Conservation (phyloP, 2,797 vertebrate species). For the Threskiornis aethiopicus region DNA sequence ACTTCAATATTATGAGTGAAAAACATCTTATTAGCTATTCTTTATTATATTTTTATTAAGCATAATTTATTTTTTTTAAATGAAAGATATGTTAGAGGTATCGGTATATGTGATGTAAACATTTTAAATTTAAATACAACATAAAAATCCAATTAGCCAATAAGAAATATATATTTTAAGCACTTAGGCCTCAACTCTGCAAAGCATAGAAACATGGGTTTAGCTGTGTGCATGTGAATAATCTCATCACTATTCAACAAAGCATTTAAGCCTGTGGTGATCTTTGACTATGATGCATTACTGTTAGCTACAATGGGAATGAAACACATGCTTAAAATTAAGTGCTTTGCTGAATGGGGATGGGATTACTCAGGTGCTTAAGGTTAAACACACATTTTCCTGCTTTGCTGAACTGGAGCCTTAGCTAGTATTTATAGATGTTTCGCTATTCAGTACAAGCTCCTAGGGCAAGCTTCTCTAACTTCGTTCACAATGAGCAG, state of each 20-base stretch:
- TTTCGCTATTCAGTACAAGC: not conserved
- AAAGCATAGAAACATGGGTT: not conserved
- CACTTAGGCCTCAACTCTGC: not conserved
- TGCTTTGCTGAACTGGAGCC: constrained; percentile 38
- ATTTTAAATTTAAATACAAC: not conserved
- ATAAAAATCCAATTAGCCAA: not conserved
- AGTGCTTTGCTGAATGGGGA: constrained; percentile 36
- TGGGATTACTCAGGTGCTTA: constrained; percentile 50
- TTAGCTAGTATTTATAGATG: not conserved
- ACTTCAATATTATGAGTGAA: constrained; percentile 34
- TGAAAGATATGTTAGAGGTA: not conserved
- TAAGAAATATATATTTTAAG: not conserved
- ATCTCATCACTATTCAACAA: constrained; percentile 40
- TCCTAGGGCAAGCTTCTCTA: not conserved
- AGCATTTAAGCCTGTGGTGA: constrained; percentile 34
- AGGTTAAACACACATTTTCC: constrained; percentile 53
- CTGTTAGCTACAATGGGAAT: constrained; percentile 28
- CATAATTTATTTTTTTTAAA: not conserved
- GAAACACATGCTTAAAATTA: constrained; percentile 52
- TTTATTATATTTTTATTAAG: constrained; percentile 41
- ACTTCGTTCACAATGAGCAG: not conserved
- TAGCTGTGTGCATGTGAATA: constrained; percentile 11
- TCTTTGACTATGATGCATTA: constrained; percentile 40
- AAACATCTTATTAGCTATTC: constrained; percentile 5
- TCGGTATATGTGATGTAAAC: not conserved